Evolutionary conservation across 1,140 invertebrate genomes (phyloP).

Genomic region (Cherax destructor): DNA sequence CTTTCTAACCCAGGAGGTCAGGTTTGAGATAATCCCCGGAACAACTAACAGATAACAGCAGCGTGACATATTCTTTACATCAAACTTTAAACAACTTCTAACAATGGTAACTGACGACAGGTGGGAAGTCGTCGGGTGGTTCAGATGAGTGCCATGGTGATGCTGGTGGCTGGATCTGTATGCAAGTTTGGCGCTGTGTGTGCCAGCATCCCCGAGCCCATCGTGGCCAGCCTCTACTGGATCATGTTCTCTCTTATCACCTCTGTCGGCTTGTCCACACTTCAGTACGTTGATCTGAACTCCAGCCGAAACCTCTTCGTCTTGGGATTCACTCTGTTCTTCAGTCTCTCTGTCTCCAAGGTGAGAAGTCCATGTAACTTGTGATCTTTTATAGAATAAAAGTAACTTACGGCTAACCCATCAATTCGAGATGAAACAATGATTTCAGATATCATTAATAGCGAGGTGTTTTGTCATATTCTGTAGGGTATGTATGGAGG

Average conservation of each 20-base stretch:
- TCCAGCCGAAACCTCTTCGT: conserved; percentile 39
- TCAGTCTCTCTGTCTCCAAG: conserved; percentile 18
- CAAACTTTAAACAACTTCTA: not conserved
- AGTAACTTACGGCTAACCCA: too few relatives aligned
- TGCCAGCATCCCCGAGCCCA: conserved; percentile 93
- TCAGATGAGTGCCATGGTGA: conserved; percentile 85
- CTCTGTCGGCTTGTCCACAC: conserved; percentile 78
- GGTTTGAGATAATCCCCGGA: too few relatives aligned
- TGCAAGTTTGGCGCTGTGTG: conserved; percentile 88
- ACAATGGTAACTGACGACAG: conserved; percentile 75
- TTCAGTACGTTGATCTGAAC: conserved; percentile 18
- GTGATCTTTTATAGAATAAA: too few relatives aligned
- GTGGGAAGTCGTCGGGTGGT: conserved; percentile 92
- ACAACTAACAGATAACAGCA: too few relatives aligned
- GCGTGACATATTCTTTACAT: too few relatives aligned
- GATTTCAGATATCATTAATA: too few relatives aligned
- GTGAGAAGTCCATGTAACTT: not conserved
- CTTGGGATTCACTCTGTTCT: conserved; percentile 39
- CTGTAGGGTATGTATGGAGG: too few relatives aligned
- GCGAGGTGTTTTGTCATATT: too few relatives aligned
- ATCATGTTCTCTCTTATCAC: conserved; percentile 91
- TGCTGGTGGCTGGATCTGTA: conserved; percentile 87
- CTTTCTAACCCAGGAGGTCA: too few relatives aligned
- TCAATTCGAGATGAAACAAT: too few relatives aligned
- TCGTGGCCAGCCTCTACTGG: conserved; percentile 90